These are phyloP conservation scores for Rhombomys opimus DNA, from an alignment of 2,113 vertebrate species.

Conservation along the genomic window DNA sequence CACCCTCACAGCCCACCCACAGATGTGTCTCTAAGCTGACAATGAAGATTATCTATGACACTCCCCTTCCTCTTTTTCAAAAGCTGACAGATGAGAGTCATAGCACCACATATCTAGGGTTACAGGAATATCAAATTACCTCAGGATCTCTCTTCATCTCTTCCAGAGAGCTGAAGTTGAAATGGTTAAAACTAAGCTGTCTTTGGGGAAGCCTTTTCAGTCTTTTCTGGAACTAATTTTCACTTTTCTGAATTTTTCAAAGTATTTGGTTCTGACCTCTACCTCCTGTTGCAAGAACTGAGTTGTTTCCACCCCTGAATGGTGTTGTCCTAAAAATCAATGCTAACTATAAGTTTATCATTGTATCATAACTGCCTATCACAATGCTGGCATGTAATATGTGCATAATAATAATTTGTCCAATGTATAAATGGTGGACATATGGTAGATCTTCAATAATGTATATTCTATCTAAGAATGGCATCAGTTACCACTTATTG, in stretches of 20 bases:
- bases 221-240: not conserved
- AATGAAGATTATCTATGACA: not conserved
- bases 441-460: not conserved
- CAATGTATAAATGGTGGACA: not conserved
- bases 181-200: not conserved
- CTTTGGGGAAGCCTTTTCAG: not conserved
- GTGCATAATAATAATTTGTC: not conserved
- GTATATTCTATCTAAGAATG: not conserved
- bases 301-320: not conserved
- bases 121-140: not conserved
- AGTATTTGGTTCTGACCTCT: not conserved
- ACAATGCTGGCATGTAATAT: not conserved
- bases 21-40: not conserved
- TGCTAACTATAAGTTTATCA: not conserved
- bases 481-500: not conserved
- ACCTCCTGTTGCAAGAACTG: not conserved
- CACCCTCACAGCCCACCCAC: not conserved
- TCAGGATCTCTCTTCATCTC: not conserved
- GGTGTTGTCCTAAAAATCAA: not conserved
- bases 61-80: not conserved
- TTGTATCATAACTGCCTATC: not conserved
- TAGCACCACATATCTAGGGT: not conserved
- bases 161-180: not conserved
- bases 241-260: not conserved
- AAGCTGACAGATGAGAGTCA: not conserved